phyloP scores from a whole-genome alignment of 1,140 invertebrate species.

The Aphaenogaster ashmeadi region DNA sequence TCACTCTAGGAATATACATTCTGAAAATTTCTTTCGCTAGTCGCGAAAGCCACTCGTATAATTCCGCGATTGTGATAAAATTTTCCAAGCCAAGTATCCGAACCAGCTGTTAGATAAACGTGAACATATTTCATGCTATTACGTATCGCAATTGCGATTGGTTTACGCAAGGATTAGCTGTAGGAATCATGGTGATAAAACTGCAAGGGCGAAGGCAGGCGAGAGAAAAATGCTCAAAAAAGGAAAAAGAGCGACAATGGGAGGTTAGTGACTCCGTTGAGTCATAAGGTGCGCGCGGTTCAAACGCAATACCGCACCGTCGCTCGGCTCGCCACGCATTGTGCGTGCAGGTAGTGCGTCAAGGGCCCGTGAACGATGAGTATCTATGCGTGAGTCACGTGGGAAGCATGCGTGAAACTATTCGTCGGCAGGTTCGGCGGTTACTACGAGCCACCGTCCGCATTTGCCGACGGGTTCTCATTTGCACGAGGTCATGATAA shows the following conservation, averaged over 20 bases:
- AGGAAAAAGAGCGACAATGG: conserved; percentile 40
- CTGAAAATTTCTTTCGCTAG: not conserved
- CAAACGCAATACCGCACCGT: conserved; percentile 64
- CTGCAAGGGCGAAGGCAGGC: not conserved
- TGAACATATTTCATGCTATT: not conserved
- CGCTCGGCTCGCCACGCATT: conserved; percentile 75
- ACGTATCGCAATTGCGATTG: no score
- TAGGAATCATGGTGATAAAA: not conserved
- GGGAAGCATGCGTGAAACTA: conserved; percentile 80
- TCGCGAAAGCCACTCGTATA: not conserved
- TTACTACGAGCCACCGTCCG: conserved; percentile 24
- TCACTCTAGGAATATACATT: not conserved
- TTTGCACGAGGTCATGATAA: conserved; percentile 20
- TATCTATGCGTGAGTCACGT: conserved; percentile 81
- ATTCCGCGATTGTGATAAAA: not conserved
- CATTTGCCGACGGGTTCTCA: not conserved
- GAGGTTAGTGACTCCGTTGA: conserved; percentile 84
- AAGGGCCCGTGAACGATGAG: conserved; percentile 77
- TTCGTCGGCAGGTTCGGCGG: conserved; percentile 75
- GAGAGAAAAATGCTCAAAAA: conserved; percentile 16
- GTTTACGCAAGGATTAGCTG: not conserved
- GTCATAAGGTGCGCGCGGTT: conserved; percentile 76
- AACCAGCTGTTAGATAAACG: not conserved
- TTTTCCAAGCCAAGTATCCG: not conserved
- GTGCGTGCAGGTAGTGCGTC: conserved; percentile 76